These are phyloP conservation scores for Rhincodon typus DNA, from an alignment of 2,797 vertebrate genomes.

Conservation along the genomic window DNA sequence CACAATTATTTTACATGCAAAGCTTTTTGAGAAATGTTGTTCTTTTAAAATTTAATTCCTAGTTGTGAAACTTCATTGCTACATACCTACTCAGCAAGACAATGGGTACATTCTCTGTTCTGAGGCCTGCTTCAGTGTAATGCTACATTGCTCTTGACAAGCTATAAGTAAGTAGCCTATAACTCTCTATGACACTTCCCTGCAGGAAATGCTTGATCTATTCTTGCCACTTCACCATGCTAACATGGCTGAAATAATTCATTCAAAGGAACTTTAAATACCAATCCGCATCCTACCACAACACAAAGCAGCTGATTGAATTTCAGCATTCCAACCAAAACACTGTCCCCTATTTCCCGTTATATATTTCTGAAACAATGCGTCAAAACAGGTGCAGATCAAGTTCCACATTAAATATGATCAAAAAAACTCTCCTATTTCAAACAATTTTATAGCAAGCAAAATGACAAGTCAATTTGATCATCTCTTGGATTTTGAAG, in stretches of 20 bases:
- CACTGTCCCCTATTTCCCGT: neutral
- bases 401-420: neutral
- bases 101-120: neutral
- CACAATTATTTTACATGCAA: neutral
- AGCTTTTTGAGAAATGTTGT: neutral
- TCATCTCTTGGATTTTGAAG: slow-evolving; percentile 11
- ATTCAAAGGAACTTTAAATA: neutral
- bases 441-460: neutral
- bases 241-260: neutral
- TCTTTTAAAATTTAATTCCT: neutral
- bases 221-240: neutral
- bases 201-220: neutral
- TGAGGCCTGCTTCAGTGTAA: too few relatives aligned
- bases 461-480: neutral
- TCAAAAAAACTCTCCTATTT: neutral
- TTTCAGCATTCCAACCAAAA: neutral
- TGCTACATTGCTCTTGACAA: neutral
- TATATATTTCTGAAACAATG: neutral
- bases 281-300: neutral
- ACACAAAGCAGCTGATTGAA: neutral
- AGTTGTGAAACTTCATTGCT: neutral
- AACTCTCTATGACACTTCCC: neutral
- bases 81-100: neutral
- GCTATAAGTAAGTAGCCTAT: neutral
- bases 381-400: neutral